Evolutionary conservation across 2,888 invertebrate genomes (phyloP).

Genomic region (Aphidius colemani): DNA sequence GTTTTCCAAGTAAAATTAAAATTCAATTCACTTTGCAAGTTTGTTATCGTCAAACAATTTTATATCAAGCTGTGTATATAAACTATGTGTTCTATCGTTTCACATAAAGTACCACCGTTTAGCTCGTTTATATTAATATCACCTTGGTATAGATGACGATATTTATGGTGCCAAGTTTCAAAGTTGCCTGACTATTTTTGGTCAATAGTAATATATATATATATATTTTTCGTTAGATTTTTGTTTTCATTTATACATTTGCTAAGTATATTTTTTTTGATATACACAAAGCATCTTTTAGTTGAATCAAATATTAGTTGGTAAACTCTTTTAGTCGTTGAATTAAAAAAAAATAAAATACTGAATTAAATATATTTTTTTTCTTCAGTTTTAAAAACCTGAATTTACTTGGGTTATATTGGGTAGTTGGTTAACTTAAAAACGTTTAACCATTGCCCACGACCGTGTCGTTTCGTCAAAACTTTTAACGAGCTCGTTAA

Average conservation of each 20-base stretch:
- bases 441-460: constrained; percentile 37
- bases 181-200: constrained; percentile 37
- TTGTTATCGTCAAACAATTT: too few species aligned
- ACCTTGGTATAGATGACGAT: constrained; percentile 40
- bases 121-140: constrained; percentile 39
- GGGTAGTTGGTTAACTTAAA: constrained; percentile 34
- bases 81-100: constrained; percentile 26
- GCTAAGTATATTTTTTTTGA: neutral
- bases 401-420: too few species aligned
- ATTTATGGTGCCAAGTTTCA: constrained; percentile 50
- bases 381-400: too few species aligned
- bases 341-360: constrained; percentile 12
- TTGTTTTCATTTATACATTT: too few species aligned
- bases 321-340: constrained; percentile 3
- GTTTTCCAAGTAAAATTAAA: too few species aligned
- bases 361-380: neutral
- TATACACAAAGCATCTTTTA: neutral
- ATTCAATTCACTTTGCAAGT: too few species aligned
- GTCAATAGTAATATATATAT: too few species aligned
- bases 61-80: too few species aligned
- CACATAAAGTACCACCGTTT: constrained; percentile 25
- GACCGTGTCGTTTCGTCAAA: constrained; percentile 39
- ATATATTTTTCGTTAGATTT: constrained; percentile 2
- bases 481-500: constrained; percentile 52
- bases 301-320: constrained; percentile 21